Evolutionary conservation across 2,113 vertebrate genomes (phyloP).

Genomic region (Ailuropoda melanoleuca): DNA sequence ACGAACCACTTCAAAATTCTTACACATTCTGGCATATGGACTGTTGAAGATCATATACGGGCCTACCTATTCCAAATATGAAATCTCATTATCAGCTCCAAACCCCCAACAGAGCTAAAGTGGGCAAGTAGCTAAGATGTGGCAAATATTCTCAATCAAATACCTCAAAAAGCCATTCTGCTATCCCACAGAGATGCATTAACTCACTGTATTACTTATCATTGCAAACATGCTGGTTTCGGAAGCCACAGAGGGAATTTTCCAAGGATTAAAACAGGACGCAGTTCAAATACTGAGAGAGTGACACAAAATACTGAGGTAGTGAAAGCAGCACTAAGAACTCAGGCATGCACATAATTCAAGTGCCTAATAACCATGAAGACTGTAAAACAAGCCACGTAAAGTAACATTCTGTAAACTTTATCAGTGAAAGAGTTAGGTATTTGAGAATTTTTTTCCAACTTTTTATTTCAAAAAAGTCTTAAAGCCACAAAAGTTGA

Average conservation of each 20-base stretch:
- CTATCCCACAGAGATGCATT: neutral
- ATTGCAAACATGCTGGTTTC: neutral
- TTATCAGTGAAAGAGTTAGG: neutral
- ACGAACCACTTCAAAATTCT: neutral
- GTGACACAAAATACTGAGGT: neutral
- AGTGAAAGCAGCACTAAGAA: neutral
- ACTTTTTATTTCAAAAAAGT: neutral
- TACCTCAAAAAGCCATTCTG: neutral
- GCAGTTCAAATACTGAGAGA: neutral
- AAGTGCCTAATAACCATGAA: neutral
- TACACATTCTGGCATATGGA: too few relatives aligned
- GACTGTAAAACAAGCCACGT: neutral
- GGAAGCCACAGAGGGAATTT: neutral
- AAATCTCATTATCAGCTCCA: neutral
- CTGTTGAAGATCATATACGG: too few relatives aligned
- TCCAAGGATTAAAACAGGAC: neutral
- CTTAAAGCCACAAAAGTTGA: neutral
- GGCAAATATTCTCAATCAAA: neutral
- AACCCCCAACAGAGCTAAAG: neutral
- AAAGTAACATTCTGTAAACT: neutral
- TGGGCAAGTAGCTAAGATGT: neutral
- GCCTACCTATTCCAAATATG: neutral
- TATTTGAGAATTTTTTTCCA: neutral
- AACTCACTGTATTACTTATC: neutral
- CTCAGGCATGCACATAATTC: neutral